Base-by-base conservation (phyloP, 2,113 vertebrate species). In the Chunga burmeisteri region DNA sequence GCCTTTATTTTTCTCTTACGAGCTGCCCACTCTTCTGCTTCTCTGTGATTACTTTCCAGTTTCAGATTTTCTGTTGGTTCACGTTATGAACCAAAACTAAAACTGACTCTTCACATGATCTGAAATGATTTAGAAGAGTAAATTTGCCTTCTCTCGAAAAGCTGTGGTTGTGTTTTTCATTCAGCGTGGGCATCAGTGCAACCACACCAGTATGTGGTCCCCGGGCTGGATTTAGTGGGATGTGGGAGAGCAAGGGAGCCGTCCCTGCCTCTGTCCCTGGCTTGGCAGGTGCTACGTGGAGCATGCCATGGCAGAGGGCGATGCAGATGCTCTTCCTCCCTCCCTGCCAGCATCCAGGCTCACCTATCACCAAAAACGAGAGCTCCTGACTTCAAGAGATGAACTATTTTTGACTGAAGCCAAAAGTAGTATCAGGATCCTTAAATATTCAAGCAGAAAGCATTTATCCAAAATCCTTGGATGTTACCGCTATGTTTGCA, bases 1-100 rank as follows among this genome's bases (percentile, higher is more conserved):
- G 63, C 25, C 36, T 80, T 87, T 86, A n/a, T 81, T 70, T 67
- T 72, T 81, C 58, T 68, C 52, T 29, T 38, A 15, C 1, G 1
- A 40, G 46, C 83, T 84, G 77, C 95, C 49, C 83, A 78, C 92
- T 91, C 79, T 92, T 81, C 52, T 87, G 62, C 49, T 80, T 72
- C 75, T 73, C 80, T 67, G 53, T 52, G 32, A n/a, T 91, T 44
- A 20, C 80, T 68, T 86, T 95, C 91, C 34, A 21, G 67, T 93
- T 95, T 95, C 96, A 59, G 50, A 52, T 92, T 92, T 22, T 52
- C 86, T 61, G 38, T 32, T 49, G 1, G 3, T 30, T 83, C 72
- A 30, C 0, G 0, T 34, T 44, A 16, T 7, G 53, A 88, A 86
- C 49, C 52, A 59, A 94, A 90, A 83, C 58, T 59, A 72, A 86